These are phyloP conservation scores for Cebus imitator DNA, from an alignment of 2,113 vertebrate species.

Conservation along the genomic window DNA sequence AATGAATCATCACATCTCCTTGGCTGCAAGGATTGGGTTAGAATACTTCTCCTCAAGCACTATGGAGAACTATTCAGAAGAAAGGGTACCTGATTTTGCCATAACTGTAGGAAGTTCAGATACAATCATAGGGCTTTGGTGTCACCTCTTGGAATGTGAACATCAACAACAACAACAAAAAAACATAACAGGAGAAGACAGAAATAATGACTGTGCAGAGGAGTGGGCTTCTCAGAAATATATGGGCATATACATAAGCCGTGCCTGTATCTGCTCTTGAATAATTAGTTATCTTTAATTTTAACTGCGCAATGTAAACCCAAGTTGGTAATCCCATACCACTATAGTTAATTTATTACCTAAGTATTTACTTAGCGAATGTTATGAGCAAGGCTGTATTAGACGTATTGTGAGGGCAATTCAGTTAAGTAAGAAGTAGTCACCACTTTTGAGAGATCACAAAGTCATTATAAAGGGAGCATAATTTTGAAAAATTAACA, in stretches of 20 bases:
- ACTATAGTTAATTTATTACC: neutral
- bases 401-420: neutral
- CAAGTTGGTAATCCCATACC: neutral
- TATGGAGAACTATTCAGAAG: neutral
- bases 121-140: neutral
- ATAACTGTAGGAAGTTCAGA: neutral
- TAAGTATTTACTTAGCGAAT: neutral
- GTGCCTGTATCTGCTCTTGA: neutral
- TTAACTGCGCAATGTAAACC: neutral
- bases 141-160: neutral
- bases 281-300: neutral
- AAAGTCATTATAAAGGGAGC: neutral
- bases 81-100: neutral
- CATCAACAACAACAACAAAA: neutral
- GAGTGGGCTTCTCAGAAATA: neutral
- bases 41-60: neutral
- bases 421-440: neutral
- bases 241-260: neutral
- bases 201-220: neutral
- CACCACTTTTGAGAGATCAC: neutral
- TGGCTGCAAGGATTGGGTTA: neutral
- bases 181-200: neutral
- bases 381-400: neutral
- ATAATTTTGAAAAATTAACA: neutral
- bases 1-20: neutral